A percentile compares a stretch with the other conserved stretches of the same genome.
Conservation (phyloP, 2,113 vertebrate genomes). For the Hippoglossus stenolepis region DNA sequence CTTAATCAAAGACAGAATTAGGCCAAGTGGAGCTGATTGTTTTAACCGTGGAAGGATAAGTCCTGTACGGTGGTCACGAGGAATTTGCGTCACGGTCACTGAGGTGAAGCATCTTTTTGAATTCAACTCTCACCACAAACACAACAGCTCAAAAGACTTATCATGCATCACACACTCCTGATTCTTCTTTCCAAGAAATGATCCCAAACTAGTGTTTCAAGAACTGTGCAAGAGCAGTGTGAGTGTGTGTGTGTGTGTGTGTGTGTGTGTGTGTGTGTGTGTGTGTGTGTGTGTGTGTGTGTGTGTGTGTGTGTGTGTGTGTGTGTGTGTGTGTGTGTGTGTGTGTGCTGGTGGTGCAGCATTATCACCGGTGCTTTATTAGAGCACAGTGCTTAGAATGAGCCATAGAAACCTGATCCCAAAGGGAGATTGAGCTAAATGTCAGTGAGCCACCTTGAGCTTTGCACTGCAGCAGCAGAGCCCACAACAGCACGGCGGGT, state of each 20-base stretch:
- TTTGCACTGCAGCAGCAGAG: constrained; percentile 44
- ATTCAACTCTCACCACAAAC: constrained; percentile 4
- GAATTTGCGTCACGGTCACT: not conserved
- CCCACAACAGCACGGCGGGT: constrained; percentile 46
- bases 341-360: constrained; percentile 20
- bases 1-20: constrained; percentile 3
- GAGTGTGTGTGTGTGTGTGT: not conserved
- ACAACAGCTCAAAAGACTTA: not conserved
- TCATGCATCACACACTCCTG: not conserved
- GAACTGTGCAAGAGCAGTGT: constrained; percentile 24
- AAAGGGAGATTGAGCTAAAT: constrained; percentile 81
- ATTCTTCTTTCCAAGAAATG: constrained; percentile 44
- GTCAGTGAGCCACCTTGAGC: constrained; percentile 80
- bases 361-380: constrained; percentile 71
- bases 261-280: constrained; percentile 22
- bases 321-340: constrained; percentile 21
- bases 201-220: constrained; percentile 33
- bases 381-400: constrained; percentile 66
- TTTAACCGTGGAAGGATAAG: not conserved
- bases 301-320: constrained; percentile 20
- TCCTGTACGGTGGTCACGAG: too few relatives aligned
- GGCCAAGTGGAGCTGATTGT: not conserved
- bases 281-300: constrained; percentile 1
- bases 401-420: constrained; percentile 72
- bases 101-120: not conserved